Conservation (phyloP, 2,113 vertebrate genomes). For the Leucoraja erinaceus region DNA sequence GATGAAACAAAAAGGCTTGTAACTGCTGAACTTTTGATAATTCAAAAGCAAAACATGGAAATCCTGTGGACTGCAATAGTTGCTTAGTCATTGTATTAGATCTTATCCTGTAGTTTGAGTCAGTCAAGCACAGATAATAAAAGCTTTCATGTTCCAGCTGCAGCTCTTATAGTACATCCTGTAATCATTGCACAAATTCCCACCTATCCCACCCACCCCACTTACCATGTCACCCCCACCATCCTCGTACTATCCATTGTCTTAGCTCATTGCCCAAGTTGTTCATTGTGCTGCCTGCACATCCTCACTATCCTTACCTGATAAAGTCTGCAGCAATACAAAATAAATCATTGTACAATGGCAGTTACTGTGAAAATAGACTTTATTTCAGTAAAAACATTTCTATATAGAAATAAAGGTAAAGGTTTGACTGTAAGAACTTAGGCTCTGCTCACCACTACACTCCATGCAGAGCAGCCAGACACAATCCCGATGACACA, state of each 20-base stretch:
- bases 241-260: not conserved
- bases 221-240: not conserved
- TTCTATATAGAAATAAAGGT: constrained; percentile 29
- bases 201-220: not conserved
- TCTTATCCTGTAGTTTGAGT: not conserved
- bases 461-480: not conserved
- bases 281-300: not conserved
- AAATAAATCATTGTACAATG: not conserved
- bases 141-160: not conserved
- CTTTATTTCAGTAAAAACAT: constrained; percentile 38
- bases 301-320: not conserved
- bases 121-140: not conserved
- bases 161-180: not conserved
- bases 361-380: constrained; percentile 34
- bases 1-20: not conserved
- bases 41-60: not conserved
- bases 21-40: not conserved
- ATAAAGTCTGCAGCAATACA: not conserved
- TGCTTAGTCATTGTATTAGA: not conserved
- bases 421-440: constrained; percentile 6
- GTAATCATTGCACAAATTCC: not conserved
- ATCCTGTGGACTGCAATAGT: not conserved
- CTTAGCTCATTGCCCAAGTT: not conserved
- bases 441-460: not conserved
- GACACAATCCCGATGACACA: constrained; percentile 1